Base-by-base conservation (phyloP, 1,140 invertebrate species). In the Camponotus pennsylvanicus region DNA sequence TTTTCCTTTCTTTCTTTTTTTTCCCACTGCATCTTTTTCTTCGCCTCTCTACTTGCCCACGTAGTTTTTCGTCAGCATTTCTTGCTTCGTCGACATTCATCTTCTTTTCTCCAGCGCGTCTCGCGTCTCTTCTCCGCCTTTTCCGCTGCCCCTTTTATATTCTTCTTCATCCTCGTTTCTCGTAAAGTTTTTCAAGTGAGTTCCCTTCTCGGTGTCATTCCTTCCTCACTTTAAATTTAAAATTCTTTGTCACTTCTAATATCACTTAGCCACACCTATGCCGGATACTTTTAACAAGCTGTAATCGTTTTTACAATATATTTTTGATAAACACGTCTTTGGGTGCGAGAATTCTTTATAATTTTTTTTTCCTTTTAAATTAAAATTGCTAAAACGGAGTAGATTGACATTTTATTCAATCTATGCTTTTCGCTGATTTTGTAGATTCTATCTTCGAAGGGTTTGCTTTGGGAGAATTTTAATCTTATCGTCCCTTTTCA, bases 1-100 rank as follows among this genome's bases (percentile, higher is more conserved):
- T 32, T 13, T 40, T 45, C n/a, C 63, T 73, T n/a, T 27, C 27
- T 67, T 83, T 63, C 18, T 40, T 83, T 61, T 34, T 49, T 15
- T 15, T 49, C 70, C 27, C 79, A 61, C 27, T 37, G 49, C 67
- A 61, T 83, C 40, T 73, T 83, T 40, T 75, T 83, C 27, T 27
- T 59, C 40, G 13, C 32, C 21, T 18, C 4, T 83, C 79, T 75
- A n/a, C 55, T 34, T 63, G 40, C 55, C 34, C 79, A 75, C 69
- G 32, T 37, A 55, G 69, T 83, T 83, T 83, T 83, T 83, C 79
- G 69, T 83, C 55, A 57, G 40, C 57, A 73, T 73, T 83, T 83
- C 79, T 83, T 73, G 34, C 49, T 55, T 75, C 40, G 13, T 32
- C 55, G n/a, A 83, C 59, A 84, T 71, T 84, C 27, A 40, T 85